Base-by-base conservation (phyloP, 2,888 invertebrate species). In the Lordiphosa andalusiaca region DNA sequence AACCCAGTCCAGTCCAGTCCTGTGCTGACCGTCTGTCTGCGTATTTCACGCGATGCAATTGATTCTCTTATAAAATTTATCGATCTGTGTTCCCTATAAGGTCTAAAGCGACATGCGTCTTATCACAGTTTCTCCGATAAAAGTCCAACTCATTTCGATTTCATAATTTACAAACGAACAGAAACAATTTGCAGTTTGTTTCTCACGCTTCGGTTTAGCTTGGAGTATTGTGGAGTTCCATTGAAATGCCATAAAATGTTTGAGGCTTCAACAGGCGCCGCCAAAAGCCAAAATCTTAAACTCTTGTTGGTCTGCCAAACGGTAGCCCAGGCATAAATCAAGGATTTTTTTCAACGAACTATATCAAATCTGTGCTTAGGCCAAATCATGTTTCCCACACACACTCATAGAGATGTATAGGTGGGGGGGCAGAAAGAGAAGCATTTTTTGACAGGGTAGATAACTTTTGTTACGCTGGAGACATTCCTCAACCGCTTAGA, bases 51-150 rank as follows among this genome's bases (percentile, higher is more conserved):
- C 83, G 76, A 78, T 82, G 77, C 86, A 83, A 86, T 86, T 83
- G 86, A 86, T 84, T 78, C 83, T 87, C 86, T 84, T 86, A 82
- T 78, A 84, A 81, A 78, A 85, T 84, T 84, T 78, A 85, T 82
- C 82, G 84, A 84, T 84, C 81, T 63, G 60, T 77, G 51, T 50
- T 60, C 25, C 49, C 39, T 49, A 33, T 25, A 19, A 30, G 49
- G 38, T 25, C 23, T 37, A 59, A 59, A 49, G 23, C 13, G 38
- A 60, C 51, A 61, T 19, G 65, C 56, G 73, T 57, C 73, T 77
- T 77, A 77, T 77, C 76, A 30, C 30, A 69, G 80, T 47, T 38
- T 23, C 42, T 21, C 59, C 69, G 82, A 76, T 69, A 61, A 56
- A 56, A 55, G 64, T 30, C 30, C 30, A 30, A 30, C 30, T 30